These are phyloP conservation scores for Lutjanus campechanus DNA, from an alignment of 2,797 vertebrate genomes.

Conservation along the genomic window DNA sequence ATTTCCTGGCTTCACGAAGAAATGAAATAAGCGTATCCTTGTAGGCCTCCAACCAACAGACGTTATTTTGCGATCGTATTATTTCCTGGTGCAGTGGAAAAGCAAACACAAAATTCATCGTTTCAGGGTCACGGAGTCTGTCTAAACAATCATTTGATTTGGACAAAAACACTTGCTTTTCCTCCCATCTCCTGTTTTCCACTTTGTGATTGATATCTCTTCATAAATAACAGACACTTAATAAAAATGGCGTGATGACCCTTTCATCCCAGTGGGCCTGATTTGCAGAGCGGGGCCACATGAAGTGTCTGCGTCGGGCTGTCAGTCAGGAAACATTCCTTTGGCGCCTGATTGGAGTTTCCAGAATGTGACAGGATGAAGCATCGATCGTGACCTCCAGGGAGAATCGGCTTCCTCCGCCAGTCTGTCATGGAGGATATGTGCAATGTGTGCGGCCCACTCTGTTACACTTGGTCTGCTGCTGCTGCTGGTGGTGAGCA, in stretches of 20 bases:
- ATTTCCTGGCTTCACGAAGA: slow-evolving; percentile 14
- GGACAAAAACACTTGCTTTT: too few species aligned
- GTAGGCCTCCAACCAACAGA: background rate
- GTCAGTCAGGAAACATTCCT: slow-evolving; percentile 45
- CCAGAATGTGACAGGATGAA: slow-evolving; percentile 21
- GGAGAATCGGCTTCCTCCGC: slow-evolving; percentile 11
- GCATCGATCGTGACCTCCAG: slow-evolving; percentile 15
- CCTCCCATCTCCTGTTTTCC: background rate
- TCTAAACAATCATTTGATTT: background rate
- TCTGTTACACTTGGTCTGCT: slow-evolving; percentile 20
- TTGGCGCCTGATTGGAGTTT: slow-evolving; percentile 46
- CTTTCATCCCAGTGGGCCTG: background rate
- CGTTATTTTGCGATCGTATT: background rate
- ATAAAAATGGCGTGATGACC: background rate
- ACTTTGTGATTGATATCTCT: slow-evolving; percentile 1
- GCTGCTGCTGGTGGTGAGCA: slow-evolving; percentile 23
- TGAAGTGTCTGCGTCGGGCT: slow-evolving; percentile 23
- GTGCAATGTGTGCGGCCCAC: slow-evolving; percentile 22
- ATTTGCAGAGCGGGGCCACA: background rate
- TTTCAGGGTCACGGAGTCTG: background rate
- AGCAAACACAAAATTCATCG: background rate
- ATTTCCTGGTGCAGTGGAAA: background rate
- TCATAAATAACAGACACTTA: slow-evolving; percentile 3
- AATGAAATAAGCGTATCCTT: background rate
- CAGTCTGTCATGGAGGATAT: slow-evolving; percentile 25